Base-by-base conservation (phyloP, 2,797 vertebrate species). In the Tadarida brasiliensis region DNA sequence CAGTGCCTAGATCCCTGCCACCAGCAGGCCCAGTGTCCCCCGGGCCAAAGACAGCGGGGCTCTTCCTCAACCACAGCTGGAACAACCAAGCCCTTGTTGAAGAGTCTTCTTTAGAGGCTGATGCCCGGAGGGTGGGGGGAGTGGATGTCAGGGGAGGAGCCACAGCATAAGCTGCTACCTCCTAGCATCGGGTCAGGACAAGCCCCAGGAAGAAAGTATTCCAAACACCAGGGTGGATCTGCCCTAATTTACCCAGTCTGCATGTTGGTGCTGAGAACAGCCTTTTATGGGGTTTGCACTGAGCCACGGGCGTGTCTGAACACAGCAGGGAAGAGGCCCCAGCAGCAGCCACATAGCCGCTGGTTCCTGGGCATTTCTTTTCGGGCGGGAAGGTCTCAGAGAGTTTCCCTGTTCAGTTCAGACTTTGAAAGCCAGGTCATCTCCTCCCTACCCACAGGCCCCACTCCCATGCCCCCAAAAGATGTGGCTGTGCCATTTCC, bases 261-360 rank as follows among this genome's bases (percentile, higher is more conserved):
- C 98, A 97, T 92, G 98, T 97, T 95, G 90, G 97, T 98, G 98
- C 97, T 97, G 80, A 57, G 97, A 98, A 97, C 97, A 88, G 97
- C 97, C 98, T 98, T 98, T 98, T 98, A 98, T 96, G 97, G 96
- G 96, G 68, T 90, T 98, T 87, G 87, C 70, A n/a, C 11, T 65
- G 94, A 96, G 95, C 97, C 94, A 17, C 78, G 7, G 95, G 94
- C 99, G 88, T 96, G 99, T 97, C 98, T 89, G 4, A 94, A 98
- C 99, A 98, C 49, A 96, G 51, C 87, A 15, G 98, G 98, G 99
- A 98, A 98, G 99, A 98, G 98, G 98, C 98, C 96, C 24, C 61
- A 87, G 90, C 94, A 95, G 19, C 61, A 84, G 11, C 84, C 28
- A n/a, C 84, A 83, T 56, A 59, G 89, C 89, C 67, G 39, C 10